phyloP scores from a whole-genome alignment of 2,797 vertebrate species.

The Yasuhikotakia modesta region DNA sequence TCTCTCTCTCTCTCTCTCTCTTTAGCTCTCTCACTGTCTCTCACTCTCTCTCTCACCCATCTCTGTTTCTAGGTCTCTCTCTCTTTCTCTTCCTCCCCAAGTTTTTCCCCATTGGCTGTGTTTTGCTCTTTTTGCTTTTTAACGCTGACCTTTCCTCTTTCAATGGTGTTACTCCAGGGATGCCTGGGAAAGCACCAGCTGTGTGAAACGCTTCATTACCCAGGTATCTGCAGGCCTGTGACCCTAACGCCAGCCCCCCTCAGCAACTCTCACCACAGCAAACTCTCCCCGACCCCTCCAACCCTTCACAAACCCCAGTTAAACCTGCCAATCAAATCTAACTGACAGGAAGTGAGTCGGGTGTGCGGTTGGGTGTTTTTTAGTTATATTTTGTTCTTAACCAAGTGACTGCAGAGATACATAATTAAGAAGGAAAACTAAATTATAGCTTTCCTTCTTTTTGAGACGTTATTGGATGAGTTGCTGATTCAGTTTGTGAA shows the following conservation, averaged over 20 bases:
- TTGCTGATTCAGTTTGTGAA: not conserved
- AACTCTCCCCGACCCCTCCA: conserved; percentile 51
- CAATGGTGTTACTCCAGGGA: conserved; percentile 67
- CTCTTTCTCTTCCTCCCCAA: conserved; percentile 6
- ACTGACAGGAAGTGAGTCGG: conserved; percentile 1
- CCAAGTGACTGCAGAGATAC: not conserved
- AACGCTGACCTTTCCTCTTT: conserved; percentile 70
- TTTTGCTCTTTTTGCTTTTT: conserved; percentile 42
- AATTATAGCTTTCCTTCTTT: conserved; percentile 36
- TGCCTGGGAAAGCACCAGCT: conserved; percentile 77
- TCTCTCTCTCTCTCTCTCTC: too few species aligned
- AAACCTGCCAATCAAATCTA: conserved; percentile 35
- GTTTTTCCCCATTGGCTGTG: conserved; percentile 31
- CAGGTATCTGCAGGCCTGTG: conserved; percentile 71
- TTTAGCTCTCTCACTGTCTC: too few species aligned
- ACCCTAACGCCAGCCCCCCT: conserved; percentile 74
- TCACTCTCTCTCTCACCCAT: too few species aligned
- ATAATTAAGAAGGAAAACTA: conserved; percentile 31
- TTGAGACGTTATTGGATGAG: conserved; percentile 2
- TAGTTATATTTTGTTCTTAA: conserved; percentile 1
- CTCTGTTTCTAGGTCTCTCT: conserved; percentile 43
- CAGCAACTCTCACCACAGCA: conserved; percentile 28
- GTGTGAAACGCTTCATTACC: conserved; percentile 80
- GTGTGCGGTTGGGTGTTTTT: too few species aligned
- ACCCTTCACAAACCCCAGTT: conserved; percentile 40